A percentile compares a stretch with the other conserved stretches of the same genome.
phyloP scores from a whole-genome alignment of 2,888 invertebrate genomes.

The Athalia rosae region DNA sequence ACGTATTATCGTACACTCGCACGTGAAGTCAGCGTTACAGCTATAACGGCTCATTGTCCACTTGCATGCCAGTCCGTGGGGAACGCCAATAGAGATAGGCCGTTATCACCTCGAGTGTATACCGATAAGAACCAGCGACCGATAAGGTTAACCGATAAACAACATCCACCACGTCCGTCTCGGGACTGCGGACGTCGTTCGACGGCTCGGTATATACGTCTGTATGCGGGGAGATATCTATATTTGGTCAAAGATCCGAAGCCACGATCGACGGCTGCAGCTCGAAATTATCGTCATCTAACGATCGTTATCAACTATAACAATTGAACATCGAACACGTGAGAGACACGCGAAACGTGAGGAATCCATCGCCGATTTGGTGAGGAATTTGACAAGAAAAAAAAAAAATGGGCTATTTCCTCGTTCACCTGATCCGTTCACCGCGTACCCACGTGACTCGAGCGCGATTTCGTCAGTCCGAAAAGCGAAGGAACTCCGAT shows the following conservation, averaged over 20 bases:
- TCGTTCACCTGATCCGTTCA: no score
- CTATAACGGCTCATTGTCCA: not conserved
- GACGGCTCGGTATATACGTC: not conserved
- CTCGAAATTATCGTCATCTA: no score
- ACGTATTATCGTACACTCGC: not conserved
- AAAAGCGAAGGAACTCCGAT: no score
- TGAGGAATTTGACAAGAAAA: no score
- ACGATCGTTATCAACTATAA: no score
- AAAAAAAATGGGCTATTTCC: no score
- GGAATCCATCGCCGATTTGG: no score
- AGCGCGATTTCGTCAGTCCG: no score
- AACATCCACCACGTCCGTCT: not conserved
- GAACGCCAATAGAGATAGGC: not conserved
- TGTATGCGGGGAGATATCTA: not conserved
- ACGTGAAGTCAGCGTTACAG: no score
- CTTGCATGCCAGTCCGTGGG: not conserved
- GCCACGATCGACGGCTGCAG: not conserved
- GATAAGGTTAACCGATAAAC: conserved; percentile 26
- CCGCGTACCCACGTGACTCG: no score
- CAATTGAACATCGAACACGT: no score
- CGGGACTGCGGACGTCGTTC: not conserved
- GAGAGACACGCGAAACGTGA: no score
- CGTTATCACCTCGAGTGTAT: conserved; percentile 12
- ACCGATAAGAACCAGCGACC: not conserved
- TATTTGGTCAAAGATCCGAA: conserved; percentile 19